Evolutionary conservation across 1,140 invertebrate genomes (phyloP).

Genomic region (Drosophila cardini): DNA sequence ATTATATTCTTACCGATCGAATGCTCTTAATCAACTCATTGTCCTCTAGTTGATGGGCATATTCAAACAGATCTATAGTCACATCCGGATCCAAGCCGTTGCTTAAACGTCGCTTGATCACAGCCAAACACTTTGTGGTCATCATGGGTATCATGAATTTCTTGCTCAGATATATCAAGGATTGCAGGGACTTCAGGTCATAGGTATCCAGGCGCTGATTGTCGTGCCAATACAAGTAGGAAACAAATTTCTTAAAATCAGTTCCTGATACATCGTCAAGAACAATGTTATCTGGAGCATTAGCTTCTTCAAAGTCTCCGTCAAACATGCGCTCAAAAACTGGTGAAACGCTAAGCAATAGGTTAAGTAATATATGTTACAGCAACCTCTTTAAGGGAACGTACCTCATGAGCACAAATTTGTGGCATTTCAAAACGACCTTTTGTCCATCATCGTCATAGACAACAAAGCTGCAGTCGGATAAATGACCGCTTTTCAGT

Average conservation of each 20-base stretch:
- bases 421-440: slow-evolving; percentile 41
- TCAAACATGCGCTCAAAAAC: slow-evolving; percentile 60
- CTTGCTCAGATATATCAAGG: slow-evolving; percentile 46
- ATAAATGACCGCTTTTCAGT: slow-evolving; percentile 42
- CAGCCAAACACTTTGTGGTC: slow-evolving; percentile 25
- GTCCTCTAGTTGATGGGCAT: slow-evolving; percentile 39
- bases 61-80: slow-evolving; percentile 42
- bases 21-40: background rate
- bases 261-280: slow-evolving; percentile 45
- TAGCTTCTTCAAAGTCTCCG: slow-evolving; percentile 43
- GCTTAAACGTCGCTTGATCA: slow-evolving; percentile 7
- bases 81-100: slow-evolving; percentile 18
- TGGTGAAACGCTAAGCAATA: slow-evolving; percentile 34
- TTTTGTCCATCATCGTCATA: slow-evolving; percentile 32
- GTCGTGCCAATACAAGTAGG: slow-evolving; percentile 49
- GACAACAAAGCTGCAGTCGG: slow-evolving; percentile 53
- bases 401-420: slow-evolving; percentile 50
- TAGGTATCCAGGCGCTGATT: slow-evolving; percentile 16
- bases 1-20: slow-evolving; percentile 8
- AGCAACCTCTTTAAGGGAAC: background rate
- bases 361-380: background rate
- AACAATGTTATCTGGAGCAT: slow-evolving; percentile 42
- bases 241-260: slow-evolving; percentile 46
- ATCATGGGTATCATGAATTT: slow-evolving; percentile 45
- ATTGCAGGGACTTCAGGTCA: slow-evolving; percentile 32